Conservation (phyloP, 2,797 vertebrate species). For the Menidia menidia region DNA sequence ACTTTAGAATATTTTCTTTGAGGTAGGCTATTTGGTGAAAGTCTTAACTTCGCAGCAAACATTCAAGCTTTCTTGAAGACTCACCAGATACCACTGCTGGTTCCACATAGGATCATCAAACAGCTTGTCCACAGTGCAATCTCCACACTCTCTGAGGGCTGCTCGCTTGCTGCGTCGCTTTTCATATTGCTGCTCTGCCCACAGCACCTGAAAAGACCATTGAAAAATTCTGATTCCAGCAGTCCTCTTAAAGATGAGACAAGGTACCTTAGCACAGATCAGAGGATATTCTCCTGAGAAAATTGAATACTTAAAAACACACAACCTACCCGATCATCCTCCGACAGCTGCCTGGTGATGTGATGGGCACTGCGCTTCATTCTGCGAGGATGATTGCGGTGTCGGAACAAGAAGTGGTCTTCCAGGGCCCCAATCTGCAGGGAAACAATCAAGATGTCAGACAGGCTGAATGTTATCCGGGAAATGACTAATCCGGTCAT, state of each 20-base stretch:
- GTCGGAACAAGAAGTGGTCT: slow-evolving; percentile 95
- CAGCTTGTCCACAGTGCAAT: slow-evolving; percentile 87
- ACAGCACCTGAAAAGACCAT: slow-evolving; percentile 86
- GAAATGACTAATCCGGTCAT: slow-evolving; percentile 44
- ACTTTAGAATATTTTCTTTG: background rate
- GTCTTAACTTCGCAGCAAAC: too few relatives aligned
- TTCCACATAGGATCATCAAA: slow-evolving; percentile 99
- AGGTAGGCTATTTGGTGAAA: background rate
- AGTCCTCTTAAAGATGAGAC: background rate
- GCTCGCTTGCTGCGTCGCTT: slow-evolving; percentile 90
- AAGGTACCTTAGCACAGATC: too few relatives aligned
- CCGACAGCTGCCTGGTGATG: slow-evolving; percentile 91
- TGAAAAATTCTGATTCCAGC: background rate
- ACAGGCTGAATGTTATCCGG: slow-evolving; percentile 27
- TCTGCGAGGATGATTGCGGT: slow-evolving; percentile 89
- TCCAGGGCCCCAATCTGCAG: slow-evolving; percentile 93
- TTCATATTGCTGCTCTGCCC: slow-evolving; percentile 98
- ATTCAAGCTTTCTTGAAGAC: slow-evolving; percentile 44
- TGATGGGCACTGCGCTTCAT: slow-evolving; percentile 89
- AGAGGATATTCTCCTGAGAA: background rate
- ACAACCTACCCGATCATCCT: slow-evolving; percentile 91
- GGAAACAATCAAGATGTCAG: slow-evolving; percentile 23
- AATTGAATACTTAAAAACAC: background rate
- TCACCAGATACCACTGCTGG: slow-evolving; percentile 98
- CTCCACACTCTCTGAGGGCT: slow-evolving; percentile 74